Conservation (phyloP, 2,113 vertebrate genomes). For the Pedionomus torquatus region DNA sequence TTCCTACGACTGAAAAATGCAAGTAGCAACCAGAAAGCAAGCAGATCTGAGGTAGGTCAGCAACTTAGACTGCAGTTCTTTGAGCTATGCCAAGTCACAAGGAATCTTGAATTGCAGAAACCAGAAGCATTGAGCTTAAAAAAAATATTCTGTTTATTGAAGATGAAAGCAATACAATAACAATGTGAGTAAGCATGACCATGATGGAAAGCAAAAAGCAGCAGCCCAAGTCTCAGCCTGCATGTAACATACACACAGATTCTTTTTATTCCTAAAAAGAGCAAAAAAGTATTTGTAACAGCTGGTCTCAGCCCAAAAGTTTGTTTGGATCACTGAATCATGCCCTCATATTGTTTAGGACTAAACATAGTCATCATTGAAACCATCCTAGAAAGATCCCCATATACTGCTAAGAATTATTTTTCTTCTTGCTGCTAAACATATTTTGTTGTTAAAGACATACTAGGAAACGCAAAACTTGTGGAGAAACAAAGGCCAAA, state of each 20-base stretch:
- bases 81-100: constrained; percentile 13
- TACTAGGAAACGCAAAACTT: neutral
- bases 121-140: neutral
- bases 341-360: neutral
- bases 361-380: neutral
- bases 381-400: constrained; percentile 20
- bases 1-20: neutral
- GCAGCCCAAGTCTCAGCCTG: constrained; percentile 11
- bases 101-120: constrained; percentile 39
- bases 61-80: neutral
- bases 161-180: constrained; percentile 67
- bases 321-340: constrained; percentile 55
- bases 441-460: neutral
- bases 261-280: constrained; percentile 66
- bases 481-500: neutral
- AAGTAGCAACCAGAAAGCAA: neutral
- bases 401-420: neutral
- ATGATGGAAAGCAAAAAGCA: constrained; percentile 53
- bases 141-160: constrained; percentile 50
- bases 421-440: constrained; percentile 2
- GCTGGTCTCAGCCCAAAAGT: constrained; percentile 32
- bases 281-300: constrained; percentile 43
- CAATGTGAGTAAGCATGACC: constrained; percentile 53
- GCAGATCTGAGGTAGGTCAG: constrained; percentile 4
- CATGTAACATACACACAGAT: constrained; percentile 29